Evolutionary conservation across 1,140 invertebrate species (phyloP).

Genomic region (Ceratina australensis): DNA sequence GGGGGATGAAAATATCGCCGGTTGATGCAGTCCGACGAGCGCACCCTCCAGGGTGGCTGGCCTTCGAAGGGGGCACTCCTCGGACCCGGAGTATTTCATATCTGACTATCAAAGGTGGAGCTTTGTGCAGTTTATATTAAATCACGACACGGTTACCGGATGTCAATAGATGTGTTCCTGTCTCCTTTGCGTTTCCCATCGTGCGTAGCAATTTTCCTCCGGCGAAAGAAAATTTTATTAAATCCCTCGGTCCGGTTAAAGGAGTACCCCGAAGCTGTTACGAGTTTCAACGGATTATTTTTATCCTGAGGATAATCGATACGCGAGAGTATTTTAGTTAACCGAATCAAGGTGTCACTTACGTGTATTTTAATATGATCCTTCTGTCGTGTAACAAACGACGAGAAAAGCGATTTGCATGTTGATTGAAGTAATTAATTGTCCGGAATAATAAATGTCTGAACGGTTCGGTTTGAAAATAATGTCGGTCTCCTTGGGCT

Average conservation of each 20-base stretch:
- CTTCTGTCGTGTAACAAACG: no score
- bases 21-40: constrained; percentile 49
- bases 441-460: no score
- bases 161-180: constrained; percentile 65
- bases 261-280: not conserved
- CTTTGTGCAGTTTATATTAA: constrained; percentile 76
- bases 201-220: not conserved
- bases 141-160: constrained; percentile 67
- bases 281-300: not conserved
- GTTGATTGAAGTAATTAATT: no score
- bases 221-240: constrained; percentile 14
- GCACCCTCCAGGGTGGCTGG: constrained; percentile 51
- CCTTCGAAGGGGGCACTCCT: constrained; percentile 60
- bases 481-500: not conserved
- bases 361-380: not conserved
- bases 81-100: constrained; percentile 70
- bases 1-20: constrained; percentile 16
- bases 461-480: not conserved
- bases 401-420: not conserved
- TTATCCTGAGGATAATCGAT: not conserved
- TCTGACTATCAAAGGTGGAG: constrained; percentile 73
- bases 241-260: not conserved
- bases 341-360: not conserved
- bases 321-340: not conserved
- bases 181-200: not conserved